Evolutionary conservation across 2,888 invertebrate species (phyloP).

Genomic region (Amphipyra tragopoginis): DNA sequence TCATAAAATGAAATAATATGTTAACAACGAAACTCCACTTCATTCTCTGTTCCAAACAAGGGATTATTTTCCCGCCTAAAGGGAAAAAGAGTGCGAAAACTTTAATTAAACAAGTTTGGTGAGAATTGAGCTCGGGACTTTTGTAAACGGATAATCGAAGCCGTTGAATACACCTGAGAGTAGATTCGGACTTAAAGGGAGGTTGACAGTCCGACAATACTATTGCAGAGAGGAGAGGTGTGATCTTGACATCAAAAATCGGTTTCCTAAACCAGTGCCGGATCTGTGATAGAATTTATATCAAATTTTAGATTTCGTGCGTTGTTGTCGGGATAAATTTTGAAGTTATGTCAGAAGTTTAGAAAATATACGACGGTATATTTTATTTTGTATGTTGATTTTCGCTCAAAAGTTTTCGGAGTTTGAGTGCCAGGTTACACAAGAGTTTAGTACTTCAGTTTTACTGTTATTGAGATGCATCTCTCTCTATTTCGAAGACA

Average conservation of each 20-base stretch:
- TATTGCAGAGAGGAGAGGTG: constrained; percentile 38
- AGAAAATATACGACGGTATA: constrained; percentile 25
- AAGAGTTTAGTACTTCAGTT: no score
- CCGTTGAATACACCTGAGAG: constrained; percentile 84
- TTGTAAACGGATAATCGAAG: constrained; percentile 88
- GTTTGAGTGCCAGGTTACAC: no score
- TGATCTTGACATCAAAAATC: constrained; percentile 56
- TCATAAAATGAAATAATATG: neutral
- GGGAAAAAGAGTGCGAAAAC: constrained; percentile 89
- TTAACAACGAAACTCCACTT: constrained; percentile 55
- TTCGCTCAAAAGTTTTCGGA: neutral
- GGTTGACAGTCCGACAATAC: constrained; percentile 69
- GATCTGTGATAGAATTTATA: constrained; percentile 51
- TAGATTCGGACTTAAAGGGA: constrained; percentile 68
- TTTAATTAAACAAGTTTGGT: constrained; percentile 90
- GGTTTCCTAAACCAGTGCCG: constrained; percentile 38
- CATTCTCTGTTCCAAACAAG: constrained; percentile 72
- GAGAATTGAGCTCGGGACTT: constrained; percentile 86
- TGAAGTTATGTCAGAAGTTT: constrained; percentile 31
- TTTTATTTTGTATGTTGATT: constrained; percentile 24
- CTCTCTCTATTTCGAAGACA: no score
- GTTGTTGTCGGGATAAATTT: constrained; percentile 29
- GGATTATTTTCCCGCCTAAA: constrained; percentile 87
- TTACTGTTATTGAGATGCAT: no score
- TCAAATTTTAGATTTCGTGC: constrained; percentile 44